Evolutionary conservation across 2,888 invertebrate genomes (phyloP), one percentile per base, ranked within the genome.

Genomic region (Drosophila quinaria): DNA sequence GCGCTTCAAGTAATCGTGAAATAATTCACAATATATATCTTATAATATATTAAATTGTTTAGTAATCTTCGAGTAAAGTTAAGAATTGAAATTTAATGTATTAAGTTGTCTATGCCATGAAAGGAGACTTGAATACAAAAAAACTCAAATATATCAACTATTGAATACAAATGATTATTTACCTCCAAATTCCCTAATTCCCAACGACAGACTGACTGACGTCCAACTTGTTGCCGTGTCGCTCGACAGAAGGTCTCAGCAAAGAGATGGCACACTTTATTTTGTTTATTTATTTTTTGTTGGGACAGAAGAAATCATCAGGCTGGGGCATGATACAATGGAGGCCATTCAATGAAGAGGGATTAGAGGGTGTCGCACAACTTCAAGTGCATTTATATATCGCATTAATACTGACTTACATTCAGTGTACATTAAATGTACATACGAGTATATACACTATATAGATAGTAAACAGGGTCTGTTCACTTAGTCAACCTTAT

Each of bases 331-430:
- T 71, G 77, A 67, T 65, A 68, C 9, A 25, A 47, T 54, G 44
- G 35, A 61, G 64, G 63, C 35, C 54, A 46, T 6, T 46, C 46
- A 54, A 15, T 31, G 29, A 17, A 51, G 67, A 47, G 55, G 70
- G 59, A 56, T 56, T 74, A 55, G 37, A 49, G 44, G 47, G 46
- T 50, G 58, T 62, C 62, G 44, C 51, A 47, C 52, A 68, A 67
- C 47, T 54, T 77, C 42, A 67, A 77, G 79, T 78, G 79, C 65
- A 74, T 62, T 73, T 44, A 65, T 49, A 62, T 59, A 58, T 46
- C 41, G 54, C 58, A 71, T 50, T 60, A 65, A 70, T 44, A 63
- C 52, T 41, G 39, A 54, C 46, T 46, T 59, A 50, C 49, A 58
- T 49, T 31, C 17, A 35, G 10, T 19, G 19, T 29, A 39, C 41